Percentiles rank a stretch among this genome's conserved stretches.
phyloP scores from a whole-genome alignment of 2,888 invertebrate genomes.

The Hedychridium roseum region DNA sequence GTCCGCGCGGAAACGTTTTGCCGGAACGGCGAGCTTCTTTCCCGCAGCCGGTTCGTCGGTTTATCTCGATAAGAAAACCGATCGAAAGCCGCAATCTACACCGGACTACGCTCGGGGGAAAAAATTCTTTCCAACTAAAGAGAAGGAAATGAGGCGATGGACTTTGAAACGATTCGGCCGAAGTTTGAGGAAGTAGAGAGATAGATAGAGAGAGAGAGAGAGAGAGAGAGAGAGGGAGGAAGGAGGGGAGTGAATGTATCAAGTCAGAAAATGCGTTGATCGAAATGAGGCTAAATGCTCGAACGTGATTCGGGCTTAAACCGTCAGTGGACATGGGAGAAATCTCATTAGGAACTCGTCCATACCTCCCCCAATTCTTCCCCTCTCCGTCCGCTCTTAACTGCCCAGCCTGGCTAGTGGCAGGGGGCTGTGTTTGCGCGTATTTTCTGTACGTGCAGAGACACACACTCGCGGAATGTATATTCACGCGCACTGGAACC shows the following conservation, averaged over 20 bases:
- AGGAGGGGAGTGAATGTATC: no score
- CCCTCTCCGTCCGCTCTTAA: constrained; percentile 13
- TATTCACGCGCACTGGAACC: constrained; percentile 28
- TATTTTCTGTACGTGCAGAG: no score
- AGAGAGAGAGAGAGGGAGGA: background rate
- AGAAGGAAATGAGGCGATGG: constrained; percentile 11
- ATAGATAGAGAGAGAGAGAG: background rate
- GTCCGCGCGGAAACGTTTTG: constrained; percentile 39
- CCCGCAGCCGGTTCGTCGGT: constrained; percentile 38
- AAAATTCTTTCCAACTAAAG: no score
- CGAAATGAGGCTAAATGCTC: constrained; percentile 44
- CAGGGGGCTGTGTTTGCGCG: no score
- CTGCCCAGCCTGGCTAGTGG: no score
- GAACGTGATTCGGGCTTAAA: constrained; percentile 56
- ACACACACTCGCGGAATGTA: no score
- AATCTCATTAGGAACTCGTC: constrained; percentile 50
- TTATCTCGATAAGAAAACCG: constrained; percentile 40
- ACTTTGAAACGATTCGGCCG: background rate
- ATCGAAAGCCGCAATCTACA: no score
- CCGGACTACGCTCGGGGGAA: no score
- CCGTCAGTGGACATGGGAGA: constrained; percentile 46
- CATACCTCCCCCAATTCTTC: constrained; percentile 17
- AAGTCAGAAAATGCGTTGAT: constrained; percentile 11
- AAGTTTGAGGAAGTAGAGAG: background rate
- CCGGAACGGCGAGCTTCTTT: constrained; percentile 39